Percentiles rank a stretch among this genome's conserved stretches.
Conservation (phyloP, 1,140 invertebrate species). For the Cotesia vestalis region DNA sequence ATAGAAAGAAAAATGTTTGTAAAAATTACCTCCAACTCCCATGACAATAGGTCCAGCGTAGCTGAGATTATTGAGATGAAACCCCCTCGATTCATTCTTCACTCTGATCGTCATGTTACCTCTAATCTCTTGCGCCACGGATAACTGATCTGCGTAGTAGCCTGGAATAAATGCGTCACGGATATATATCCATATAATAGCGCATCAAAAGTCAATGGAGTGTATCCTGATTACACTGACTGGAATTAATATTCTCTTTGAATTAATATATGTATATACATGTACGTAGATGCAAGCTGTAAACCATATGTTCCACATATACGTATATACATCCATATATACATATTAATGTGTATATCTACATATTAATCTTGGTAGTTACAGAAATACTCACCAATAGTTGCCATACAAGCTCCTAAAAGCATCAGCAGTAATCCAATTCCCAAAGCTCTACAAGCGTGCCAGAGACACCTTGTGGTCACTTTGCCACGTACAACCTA, state of each 20-base stretch:
- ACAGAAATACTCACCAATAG: conserved; percentile 73
- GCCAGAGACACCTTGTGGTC: conserved; percentile 87
- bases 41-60: conserved; percentile 93
- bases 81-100: conserved; percentile 81
- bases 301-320: no score
- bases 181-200: conserved; percentile 6
- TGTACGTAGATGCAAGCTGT: no score
- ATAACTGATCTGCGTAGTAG: conserved; percentile 84
- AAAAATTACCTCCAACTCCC: conserved; percentile 83
- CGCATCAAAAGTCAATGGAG: conserved; percentile 14
- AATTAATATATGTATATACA: not conserved
- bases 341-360: not conserved
- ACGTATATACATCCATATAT: no score
- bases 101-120: conserved; percentile 80
- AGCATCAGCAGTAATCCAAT: conserved; percentile 84
- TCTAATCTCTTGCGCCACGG: conserved; percentile 76
- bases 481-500: conserved; percentile 83
- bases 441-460: conserved; percentile 86
- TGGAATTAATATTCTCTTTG: conserved; percentile 24
- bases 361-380: conserved; percentile 33
- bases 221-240: conserved; percentile 21
- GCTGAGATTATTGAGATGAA: conserved; percentile 89
- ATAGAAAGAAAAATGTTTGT: conserved; percentile 24
- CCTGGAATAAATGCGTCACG: conserved; percentile 62
- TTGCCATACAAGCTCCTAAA: conserved; percentile 88